These are phyloP conservation scores for Colistium nudipinnis DNA, from an alignment of 2,113 vertebrate species.

Conservation along the genomic window DNA sequence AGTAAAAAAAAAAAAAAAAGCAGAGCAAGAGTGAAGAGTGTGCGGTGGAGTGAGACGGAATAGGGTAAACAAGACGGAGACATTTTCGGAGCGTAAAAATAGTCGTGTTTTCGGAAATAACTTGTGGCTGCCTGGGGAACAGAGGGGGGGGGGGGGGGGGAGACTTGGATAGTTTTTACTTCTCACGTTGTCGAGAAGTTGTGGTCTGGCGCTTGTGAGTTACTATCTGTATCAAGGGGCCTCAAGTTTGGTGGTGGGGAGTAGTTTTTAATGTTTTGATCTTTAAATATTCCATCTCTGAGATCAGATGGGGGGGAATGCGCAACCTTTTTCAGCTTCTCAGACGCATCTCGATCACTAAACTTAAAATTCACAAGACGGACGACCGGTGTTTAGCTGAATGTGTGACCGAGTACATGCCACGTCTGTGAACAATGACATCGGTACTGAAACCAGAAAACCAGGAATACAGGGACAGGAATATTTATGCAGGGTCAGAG, in stretches of 20 bases:
- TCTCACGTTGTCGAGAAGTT: conserved; percentile 36
- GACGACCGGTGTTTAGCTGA: conserved; percentile 15
- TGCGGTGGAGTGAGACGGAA: conserved; percentile 24
- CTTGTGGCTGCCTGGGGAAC: conserved; percentile 36
- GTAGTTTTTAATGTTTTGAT: conserved; percentile 31
- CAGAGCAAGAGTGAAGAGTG: conserved; percentile 9
- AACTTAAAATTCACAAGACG: conserved; percentile 18
- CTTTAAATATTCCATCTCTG: background rate
- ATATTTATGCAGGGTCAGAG: background rate
- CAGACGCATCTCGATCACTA: background rate
- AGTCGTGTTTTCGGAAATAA: conserved; percentile 63
- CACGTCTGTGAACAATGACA: too few species aligned
- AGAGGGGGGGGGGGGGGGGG: conserved; percentile 37
- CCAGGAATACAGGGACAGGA: too few species aligned
- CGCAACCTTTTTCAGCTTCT: conserved; percentile 42
- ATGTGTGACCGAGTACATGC: conserved; percentile 21
- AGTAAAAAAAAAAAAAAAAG: conserved; percentile 20
- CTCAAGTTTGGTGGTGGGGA: background rate
- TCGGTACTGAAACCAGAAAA: conserved; percentile 28
- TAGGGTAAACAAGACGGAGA: conserved; percentile 43
- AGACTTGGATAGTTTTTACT: conserved; percentile 18
- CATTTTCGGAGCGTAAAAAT: conserved; percentile 56
- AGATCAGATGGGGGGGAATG: conserved; percentile 19
- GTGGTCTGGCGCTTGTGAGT: conserved; percentile 21
- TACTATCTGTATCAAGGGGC: conserved; percentile 5